These are phyloP conservation scores for Drosophila paranaensis DNA, from an alignment of 2,888 invertebrate species.

Conservation along the genomic window DNA sequence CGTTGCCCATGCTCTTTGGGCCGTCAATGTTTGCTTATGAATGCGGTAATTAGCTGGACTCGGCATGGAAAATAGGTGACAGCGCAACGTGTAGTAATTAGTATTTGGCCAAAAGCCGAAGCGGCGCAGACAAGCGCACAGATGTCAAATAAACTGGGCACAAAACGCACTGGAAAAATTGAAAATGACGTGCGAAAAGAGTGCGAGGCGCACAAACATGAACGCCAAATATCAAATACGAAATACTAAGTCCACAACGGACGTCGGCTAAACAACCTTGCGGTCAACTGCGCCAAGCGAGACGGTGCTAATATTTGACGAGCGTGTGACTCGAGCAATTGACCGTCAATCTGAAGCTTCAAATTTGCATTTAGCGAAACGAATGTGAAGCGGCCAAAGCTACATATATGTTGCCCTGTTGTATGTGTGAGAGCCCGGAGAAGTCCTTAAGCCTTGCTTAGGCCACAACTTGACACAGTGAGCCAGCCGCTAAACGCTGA, in stretches of 20 bases:
- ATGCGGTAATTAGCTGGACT: constrained; percentile 51
- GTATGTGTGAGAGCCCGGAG: background rate
- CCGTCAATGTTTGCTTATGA: constrained; percentile 31
- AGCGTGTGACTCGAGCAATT: constrained; percentile 13
- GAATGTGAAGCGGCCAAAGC: background rate
- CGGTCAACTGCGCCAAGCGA: constrained; percentile 37
- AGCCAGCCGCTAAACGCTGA: constrained; percentile 53
- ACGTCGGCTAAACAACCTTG: constrained; percentile 56
- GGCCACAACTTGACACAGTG: constrained; percentile 55
- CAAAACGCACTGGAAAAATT: constrained; percentile 83
- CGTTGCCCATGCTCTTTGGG: constrained; percentile 17
- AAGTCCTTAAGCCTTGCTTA: constrained; percentile 19
- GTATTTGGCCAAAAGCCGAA: constrained; percentile 15
- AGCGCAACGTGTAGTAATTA: constrained; percentile 23
- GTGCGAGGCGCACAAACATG: constrained; percentile 33
- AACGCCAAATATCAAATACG: constrained; percentile 27
- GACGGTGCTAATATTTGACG: constrained; percentile 56
- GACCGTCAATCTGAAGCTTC: constrained; percentile 14
- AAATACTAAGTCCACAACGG: constrained; percentile 22
- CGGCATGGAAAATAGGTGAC: constrained; percentile 30
- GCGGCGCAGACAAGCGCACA: constrained; percentile 11
- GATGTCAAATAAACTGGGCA: constrained; percentile 43
- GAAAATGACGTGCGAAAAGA: constrained; percentile 42
- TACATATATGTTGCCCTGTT: background rate
- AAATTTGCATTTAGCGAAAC: constrained; percentile 24